Conservation (phyloP, 1,140 invertebrate genomes). For the Charaxes varanes region DNA sequence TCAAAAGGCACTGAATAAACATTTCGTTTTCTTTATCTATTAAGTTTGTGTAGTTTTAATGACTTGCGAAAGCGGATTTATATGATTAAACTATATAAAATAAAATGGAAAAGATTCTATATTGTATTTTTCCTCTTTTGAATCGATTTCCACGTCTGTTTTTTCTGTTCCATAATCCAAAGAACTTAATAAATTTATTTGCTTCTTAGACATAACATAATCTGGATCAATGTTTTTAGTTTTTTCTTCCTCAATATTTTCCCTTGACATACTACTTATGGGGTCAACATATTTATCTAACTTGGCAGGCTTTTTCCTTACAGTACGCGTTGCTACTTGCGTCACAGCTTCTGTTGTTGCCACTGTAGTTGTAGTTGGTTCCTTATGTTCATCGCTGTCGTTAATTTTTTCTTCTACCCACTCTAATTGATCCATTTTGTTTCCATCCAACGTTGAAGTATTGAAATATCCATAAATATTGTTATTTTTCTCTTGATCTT, state of each 20-base stretch:
- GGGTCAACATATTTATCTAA: conserved; percentile 24
- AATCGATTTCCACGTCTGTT: conserved; percentile 29
- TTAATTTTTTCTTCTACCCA: conserved; percentile 41
- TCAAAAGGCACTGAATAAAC: no score
- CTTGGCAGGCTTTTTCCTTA: conserved; percentile 7
- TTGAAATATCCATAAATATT: no score
- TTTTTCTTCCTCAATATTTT: conserved; percentile 16
- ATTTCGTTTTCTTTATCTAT: no score
- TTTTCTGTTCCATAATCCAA: conserved; percentile 41
- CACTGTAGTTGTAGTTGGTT: not conserved
- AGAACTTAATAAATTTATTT: conserved; percentile 40
- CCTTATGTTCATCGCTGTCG: conserved; percentile 8
- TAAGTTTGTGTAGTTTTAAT: no score
- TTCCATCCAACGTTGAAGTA: no score
- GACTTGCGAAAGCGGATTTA: no score
- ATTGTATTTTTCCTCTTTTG: conserved; percentile 39
- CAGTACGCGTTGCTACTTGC: conserved; percentile 8
- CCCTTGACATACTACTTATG: conserved; percentile 32
- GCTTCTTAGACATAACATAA: conserved; percentile 28
- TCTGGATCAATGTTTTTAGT: conserved; percentile 18
- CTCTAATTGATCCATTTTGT: no score
- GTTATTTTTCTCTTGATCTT: no score
- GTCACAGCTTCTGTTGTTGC: conserved; percentile 11
- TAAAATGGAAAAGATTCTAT: conserved; percentile 12
- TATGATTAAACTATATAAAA: no score